These are phyloP conservation scores for Lacerta agilis DNA, from an alignment of 2,797 vertebrate species.

Conservation along the genomic window DNA sequence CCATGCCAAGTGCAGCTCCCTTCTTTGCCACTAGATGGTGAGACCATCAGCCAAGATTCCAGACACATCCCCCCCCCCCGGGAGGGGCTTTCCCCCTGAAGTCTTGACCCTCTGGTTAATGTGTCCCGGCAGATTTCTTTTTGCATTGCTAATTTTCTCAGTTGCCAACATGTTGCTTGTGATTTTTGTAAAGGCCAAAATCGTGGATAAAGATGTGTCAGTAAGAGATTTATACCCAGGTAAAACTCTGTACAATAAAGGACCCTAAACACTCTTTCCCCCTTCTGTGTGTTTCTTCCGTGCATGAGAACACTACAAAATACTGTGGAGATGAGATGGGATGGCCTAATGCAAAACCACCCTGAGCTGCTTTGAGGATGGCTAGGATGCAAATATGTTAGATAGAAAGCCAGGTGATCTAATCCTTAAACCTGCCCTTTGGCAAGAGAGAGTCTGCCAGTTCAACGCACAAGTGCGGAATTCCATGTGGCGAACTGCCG, in stretches of 20 bases:
- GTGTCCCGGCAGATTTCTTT: rapidly evolving
- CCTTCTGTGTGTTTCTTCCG: not conserved
- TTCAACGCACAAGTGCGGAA: not conserved
- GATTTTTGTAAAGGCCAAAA: constrained; percentile 60
- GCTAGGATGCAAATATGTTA: not conserved
- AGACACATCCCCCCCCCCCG: too few species aligned
- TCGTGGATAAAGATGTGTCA: constrained; percentile 43
- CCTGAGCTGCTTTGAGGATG: not conserved
- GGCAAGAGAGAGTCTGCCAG: not conserved
- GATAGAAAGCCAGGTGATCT: not conserved
- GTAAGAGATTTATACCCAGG: constrained; percentile 44
- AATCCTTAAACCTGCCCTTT: not conserved
- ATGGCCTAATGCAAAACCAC: not conserved
- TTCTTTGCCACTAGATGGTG: not conserved
- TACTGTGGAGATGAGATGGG: not conserved
- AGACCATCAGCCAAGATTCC: rapidly evolving
- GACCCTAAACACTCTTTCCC: rapidly evolving
- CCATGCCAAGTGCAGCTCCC: not conserved
- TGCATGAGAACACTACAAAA: not conserved
- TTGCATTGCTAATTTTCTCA: not conserved
- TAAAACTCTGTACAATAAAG: constrained; percentile 64
- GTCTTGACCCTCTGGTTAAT: not conserved
- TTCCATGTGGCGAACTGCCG: not conserved
- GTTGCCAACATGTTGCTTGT: constrained; percentile 61
- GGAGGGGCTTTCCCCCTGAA: not conserved